Base-by-base conservation (phyloP, 2,113 vertebrate species). In the Mastomys natalensis region DNA sequence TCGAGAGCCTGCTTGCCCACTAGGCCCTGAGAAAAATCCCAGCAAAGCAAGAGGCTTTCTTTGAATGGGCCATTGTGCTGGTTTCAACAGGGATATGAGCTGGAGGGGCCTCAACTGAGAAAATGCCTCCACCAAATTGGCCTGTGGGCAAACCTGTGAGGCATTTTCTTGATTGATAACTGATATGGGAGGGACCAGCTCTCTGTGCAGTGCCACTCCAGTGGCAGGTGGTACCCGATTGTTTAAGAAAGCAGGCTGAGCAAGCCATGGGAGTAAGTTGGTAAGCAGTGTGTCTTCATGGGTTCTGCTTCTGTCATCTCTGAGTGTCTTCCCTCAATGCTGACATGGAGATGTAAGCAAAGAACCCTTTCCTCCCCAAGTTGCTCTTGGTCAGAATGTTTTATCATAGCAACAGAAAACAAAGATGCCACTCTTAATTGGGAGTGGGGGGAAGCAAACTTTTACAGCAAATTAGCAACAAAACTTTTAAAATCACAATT, bases 381-480 rank as follows among this genome's bases (percentile, higher is more conserved):
- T 31, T 43, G 58, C 58, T 62, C 81, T 84, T 84, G 58, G 58
- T 43, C 58, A 84, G 58, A 82, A 62, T 84, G n/a, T 43, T 43
- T 43, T 62, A 84, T 31, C n/a, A 62, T 17, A 43, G 37, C 80
- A 82, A 58, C 26, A 58, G 53, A 40, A 60, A 58, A n/a, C 80
- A 43, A 84, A 60, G 58, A 43, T 43, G 31, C 22, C 62, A 24
- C 40, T 66, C 70, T 96, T 87, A 87, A 55, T 40, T 76, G 62
- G 58, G 48, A 72, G 87, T 73, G 17, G 19, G 19, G 60, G 21
- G 24, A 45, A 43, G 16, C 26, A 66, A 66, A 86, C 66, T 85
- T 72, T 64, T 82, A n/a, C 31, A 95, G 78, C 58, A 94, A 95
- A 93, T 94, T 77, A 93, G 16, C 82, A 91, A 70, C 7, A 3